These are phyloP conservation scores for Neoseiulus cucumeris DNA, from an alignment of 1,140 invertebrate species.

Conservation along the genomic window DNA sequence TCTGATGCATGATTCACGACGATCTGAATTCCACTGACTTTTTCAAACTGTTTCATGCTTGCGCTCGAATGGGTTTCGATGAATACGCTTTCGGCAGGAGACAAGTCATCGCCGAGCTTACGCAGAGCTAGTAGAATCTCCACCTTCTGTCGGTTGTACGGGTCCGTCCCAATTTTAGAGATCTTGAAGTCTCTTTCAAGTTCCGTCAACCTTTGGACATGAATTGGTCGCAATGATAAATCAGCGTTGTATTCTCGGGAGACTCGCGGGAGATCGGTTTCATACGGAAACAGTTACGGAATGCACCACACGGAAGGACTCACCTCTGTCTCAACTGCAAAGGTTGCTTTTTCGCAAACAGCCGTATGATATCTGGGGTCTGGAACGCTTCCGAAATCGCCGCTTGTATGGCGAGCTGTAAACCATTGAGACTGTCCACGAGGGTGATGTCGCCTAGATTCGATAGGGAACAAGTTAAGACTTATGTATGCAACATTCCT, in stretches of 20 bases:
- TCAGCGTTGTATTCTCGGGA: too few relatives aligned
- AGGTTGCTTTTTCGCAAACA: constrained; percentile 56
- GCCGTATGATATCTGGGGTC: constrained; percentile 50
- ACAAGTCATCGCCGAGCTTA: constrained; percentile 43
- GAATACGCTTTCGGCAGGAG: constrained; percentile 13
- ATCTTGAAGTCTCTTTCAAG: too few relatives aligned
- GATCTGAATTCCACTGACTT: constrained; percentile 19
- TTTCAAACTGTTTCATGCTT: too few relatives aligned
- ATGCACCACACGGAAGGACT: neutral
- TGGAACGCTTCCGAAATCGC: constrained; percentile 54
- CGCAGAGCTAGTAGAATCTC: constrained; percentile 46
- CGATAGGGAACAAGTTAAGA: neutral
- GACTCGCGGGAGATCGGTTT: neutral
- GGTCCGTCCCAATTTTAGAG: constrained; percentile 15
- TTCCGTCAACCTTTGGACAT: neutral
- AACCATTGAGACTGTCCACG: constrained; percentile 41
- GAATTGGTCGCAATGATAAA: too few relatives aligned
- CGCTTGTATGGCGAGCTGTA: constrained; percentile 49
- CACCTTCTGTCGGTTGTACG: constrained; percentile 30
- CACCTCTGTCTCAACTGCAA: constrained; percentile 41
- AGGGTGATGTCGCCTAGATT: constrained; percentile 46
- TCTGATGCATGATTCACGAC: too few relatives aligned
- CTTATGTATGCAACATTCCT: neutral
- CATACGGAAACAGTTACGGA: neutral
- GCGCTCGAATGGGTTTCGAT: too few relatives aligned